Evolutionary conservation across 2,888 invertebrate species (phyloP), one percentile per base, ranked within the genome.

Genomic region (Caenorhabditis becei): DNA sequence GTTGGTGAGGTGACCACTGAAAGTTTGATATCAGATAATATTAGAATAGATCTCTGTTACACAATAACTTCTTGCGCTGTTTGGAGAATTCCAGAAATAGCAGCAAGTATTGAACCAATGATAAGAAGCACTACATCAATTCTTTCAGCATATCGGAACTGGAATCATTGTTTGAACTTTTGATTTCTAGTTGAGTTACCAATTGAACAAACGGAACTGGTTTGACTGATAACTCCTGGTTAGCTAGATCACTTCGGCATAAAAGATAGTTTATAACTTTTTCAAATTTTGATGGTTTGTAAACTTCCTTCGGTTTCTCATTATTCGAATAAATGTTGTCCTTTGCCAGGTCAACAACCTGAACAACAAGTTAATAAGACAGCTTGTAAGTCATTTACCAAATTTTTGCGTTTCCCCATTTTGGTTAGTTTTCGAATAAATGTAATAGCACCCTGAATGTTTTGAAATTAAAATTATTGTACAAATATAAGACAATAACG

Each of bases 1-100:
- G 53, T 87, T 85, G 35, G 84, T 75, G 49, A 87, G 59, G 1
- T 84, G 77, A n/a, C 87, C 87, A 16, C 59, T 67, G 44, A n/a
- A n/a, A n/a, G n/a, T n/a, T n/a, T n/a, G n/a, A 54, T n/a, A 14
- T 4, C 3, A 59, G 7, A 4, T 23, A 35, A 7, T 44, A 11
- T 16, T 26, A 5, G 4, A 4, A n/a, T 3, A 44, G 14, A 44
- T 10, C 3, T 28, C 24, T n/a, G n/a, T 24, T n/a, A 70, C 72
- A 54, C 26, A 26, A 86, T 72, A 28, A 87, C 65, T 26, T 84
- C 86, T 18, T 86, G 53, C 11, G 75, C 51, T 1, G 87, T 84
- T 44, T 83, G 83, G 3, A 77, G 56, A 23, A 83, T 65, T 16
- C 87, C 87, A 0, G 80, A 71, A 18, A 80, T 37, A 14, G 67